Percentiles rank a stretch among this genome's conserved stretches.
These are phyloP conservation scores for Physeter macrocephalus DNA, from an alignment of 2,113 vertebrate species.

Conservation along the genomic window DNA sequence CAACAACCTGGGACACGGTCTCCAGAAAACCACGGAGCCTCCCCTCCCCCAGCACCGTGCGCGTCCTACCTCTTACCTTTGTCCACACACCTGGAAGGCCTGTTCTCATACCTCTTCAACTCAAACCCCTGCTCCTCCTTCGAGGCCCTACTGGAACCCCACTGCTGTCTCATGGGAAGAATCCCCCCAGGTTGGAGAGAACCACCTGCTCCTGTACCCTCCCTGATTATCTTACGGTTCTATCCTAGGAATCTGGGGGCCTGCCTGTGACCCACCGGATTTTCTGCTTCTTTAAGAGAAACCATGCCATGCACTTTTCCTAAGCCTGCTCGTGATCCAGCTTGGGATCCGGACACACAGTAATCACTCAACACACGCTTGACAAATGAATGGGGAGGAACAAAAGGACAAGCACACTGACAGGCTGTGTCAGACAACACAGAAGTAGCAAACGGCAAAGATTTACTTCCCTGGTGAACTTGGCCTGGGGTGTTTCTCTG, in stretches of 20 bases:
- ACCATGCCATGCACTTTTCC: background rate
- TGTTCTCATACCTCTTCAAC: slow-evolving; percentile 26
- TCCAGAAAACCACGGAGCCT: background rate
- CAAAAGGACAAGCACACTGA: background rate
- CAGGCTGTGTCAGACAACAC: background rate
- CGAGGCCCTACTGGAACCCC: background rate
- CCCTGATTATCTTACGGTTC: fast-evolving
- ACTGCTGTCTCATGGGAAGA: background rate
- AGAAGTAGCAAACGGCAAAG: background rate
- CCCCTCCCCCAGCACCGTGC: background rate
- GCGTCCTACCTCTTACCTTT: background rate
- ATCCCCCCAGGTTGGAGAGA: background rate
- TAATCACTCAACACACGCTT: background rate
- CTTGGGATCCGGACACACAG: background rate
- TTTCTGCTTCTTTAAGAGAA: background rate
- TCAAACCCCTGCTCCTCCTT: background rate
- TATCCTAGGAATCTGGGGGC: background rate
- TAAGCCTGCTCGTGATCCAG: background rate
- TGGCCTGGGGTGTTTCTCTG: background rate
- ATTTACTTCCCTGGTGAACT: background rate
- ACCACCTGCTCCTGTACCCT: background rate
- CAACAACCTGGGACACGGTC: background rate
- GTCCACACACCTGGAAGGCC: background rate
- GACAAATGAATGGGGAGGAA: background rate
- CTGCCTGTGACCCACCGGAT: background rate